phyloP scores from a whole-genome alignment of 2,888 invertebrate genomes.

The Coecobrya sp. region DNA sequence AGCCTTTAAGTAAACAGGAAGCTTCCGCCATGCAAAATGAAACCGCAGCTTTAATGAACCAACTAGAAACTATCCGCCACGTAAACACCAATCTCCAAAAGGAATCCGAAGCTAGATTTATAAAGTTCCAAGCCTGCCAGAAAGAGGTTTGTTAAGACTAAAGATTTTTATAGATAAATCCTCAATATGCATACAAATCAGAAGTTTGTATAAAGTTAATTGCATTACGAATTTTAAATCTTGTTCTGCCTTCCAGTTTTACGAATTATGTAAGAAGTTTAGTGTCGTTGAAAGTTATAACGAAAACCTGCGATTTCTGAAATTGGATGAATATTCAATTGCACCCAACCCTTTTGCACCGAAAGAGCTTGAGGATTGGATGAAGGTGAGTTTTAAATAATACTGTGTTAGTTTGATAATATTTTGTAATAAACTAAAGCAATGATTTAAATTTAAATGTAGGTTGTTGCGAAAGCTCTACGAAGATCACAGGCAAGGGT shows the following conservation, averaged over 20 bases:
- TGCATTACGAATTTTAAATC: too few species aligned
- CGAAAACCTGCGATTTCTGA: slow-evolving; percentile 37
- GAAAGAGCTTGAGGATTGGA: slow-evolving; percentile 49
- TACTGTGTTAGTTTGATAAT: neutral
- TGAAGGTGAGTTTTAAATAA: slow-evolving; percentile 40
- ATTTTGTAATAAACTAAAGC: neutral
- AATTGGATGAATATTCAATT: slow-evolving; percentile 38
- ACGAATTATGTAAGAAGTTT: slow-evolving; percentile 21
- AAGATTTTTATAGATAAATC: neutral
- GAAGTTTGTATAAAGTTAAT: too few species aligned
- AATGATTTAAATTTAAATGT: neutral
- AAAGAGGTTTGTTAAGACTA: neutral
- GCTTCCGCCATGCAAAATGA: slow-evolving; percentile 11
- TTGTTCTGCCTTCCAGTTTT: slow-evolving; percentile 37
- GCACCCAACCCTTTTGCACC: slow-evolving; percentile 50
- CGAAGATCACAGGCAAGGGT: slow-evolving; percentile 22
- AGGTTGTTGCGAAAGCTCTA: slow-evolving; percentile 6
- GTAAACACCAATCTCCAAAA: slow-evolving; percentile 27
- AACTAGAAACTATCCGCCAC: slow-evolving; percentile 4
- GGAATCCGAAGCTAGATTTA: neutral
- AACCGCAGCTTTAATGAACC: slow-evolving; percentile 7
- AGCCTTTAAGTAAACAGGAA: slow-evolving; percentile 26
- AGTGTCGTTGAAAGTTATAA: slow-evolving; percentile 62
- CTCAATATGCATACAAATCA: too few species aligned
- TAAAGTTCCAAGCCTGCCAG: neutral